These are phyloP conservation scores for Megalurothrips usitatus DNA, from an alignment of 2,888 invertebrate genomes.

Conservation along the genomic window DNA sequence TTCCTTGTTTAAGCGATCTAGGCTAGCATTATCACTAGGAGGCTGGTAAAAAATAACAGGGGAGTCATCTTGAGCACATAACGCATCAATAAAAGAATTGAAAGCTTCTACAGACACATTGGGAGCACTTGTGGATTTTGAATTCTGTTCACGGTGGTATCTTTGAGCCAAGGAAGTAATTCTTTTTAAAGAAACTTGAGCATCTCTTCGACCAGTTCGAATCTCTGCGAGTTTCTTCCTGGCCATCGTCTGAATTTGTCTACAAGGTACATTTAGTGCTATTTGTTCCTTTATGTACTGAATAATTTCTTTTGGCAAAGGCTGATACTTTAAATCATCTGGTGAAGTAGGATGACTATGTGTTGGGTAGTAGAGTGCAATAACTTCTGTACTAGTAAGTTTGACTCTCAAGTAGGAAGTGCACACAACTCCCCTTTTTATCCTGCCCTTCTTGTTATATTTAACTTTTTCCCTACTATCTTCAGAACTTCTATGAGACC, in stretches of 20 bases:
- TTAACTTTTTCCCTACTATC: neutral
- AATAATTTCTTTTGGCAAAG: neutral
- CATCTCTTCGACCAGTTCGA: neutral
- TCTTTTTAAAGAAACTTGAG: neutral
- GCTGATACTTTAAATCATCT: neutral
- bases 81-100: neutral
- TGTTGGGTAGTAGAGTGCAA: neutral
- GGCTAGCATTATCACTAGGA: neutral
- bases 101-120: neutral
- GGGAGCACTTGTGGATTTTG: neutral
- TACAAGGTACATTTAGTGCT: neutral
- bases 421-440: neutral
- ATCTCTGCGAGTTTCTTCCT: neutral
- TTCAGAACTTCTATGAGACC: neutral
- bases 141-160: neutral
- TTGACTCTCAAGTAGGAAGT: neutral
- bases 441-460: neutral
- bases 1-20: neutral
- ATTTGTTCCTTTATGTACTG: neutral
- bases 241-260: slow-evolving; percentile 1
- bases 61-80: neutral
- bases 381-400: neutral
- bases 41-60: neutral
- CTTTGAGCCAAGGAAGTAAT: neutral
- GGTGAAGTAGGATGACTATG: slow-evolving; percentile 1